Base-by-base conservation (phyloP, 2,797 vertebrate species). In the Sebastes steindachneri region DNA sequence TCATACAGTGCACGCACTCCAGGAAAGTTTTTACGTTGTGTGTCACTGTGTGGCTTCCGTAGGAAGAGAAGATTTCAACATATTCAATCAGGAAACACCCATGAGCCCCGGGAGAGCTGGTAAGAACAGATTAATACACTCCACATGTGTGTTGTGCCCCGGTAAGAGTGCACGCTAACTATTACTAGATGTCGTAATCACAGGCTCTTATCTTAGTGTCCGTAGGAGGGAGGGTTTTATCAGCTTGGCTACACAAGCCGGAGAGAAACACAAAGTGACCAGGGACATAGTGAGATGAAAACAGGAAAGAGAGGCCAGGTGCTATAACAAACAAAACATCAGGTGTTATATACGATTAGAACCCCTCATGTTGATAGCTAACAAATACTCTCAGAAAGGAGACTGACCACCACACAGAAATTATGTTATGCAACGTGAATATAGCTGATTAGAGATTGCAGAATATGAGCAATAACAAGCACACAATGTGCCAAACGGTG, bases 181-280 rank as follows among this genome's bases (percentile, higher is more conserved):
- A 77, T 83, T 84, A 45, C 86, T 41, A 58, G 79, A 75, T 88
- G 86, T 84, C 8, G 62, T 92, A 92, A 94, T 92, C 90, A 71
- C 82, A 58, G 54, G 28, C 70, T 82, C 93, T 95, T 95, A 95
- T 94, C 94, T 92, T 9, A 29, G 65, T 73, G 83, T 75, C 75
- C 79, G 62, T 75, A 76, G 84, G 63, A 82, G 82, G 87, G 87
- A 83, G 75, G 82, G 83, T 91, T 88, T 94, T 95, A 94, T 94
- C 90, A 92, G 89, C 80, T 70, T 67, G 72, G 58, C 89, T 77
- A 73, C 68, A 84, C 80, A 80, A 78, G 83, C 79, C 19, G 74
- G 57, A 51, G 78, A 70, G 64, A 89, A 80, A 90, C 85, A 19
- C 45, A 55, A 83, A 88, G 76, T 79, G 79, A 85, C 71, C 33